Conservation (phyloP, 2,888 invertebrate species). For the Lycaena phlaeas region DNA sequence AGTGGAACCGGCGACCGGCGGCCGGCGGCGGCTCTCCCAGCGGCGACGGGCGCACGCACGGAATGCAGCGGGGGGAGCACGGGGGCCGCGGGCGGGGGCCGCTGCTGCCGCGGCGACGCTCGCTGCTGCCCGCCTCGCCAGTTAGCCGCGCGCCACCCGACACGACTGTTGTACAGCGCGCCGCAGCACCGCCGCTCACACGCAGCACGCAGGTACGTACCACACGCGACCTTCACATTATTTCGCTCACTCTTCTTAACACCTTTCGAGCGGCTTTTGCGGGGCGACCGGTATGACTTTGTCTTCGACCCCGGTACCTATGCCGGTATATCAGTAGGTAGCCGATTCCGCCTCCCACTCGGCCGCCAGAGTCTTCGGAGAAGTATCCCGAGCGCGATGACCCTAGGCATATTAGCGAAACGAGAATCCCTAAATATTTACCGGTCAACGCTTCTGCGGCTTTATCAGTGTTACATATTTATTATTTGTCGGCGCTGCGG, state of each 20-base stretch:
- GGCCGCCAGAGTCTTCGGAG: no score
- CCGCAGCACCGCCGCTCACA: constrained; percentile 36
- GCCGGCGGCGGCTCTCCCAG: constrained; percentile 48
- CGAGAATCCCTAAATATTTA: constrained; percentile 58
- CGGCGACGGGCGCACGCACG: constrained; percentile 50
- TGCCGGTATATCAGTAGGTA: constrained; percentile 41
- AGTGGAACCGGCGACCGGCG: constrained; percentile 38
- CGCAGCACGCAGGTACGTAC: constrained; percentile 62
- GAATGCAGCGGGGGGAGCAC: constrained; percentile 52
- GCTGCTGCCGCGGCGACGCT: constrained; percentile 53
- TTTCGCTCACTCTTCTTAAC: constrained; percentile 16
- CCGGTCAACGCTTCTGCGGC: constrained; percentile 65
- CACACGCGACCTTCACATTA: constrained; percentile 36
- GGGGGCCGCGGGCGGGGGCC: constrained; percentile 46
- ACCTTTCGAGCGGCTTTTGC: constrained; percentile 10
- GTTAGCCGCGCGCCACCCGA: constrained; percentile 68
- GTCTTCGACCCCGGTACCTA: constrained; percentile 30
- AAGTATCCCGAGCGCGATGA: no score
- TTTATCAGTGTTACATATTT: constrained; percentile 72
- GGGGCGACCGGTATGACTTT: constrained; percentile 16
- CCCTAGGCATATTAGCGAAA: no score
- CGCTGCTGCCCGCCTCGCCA: constrained; percentile 48
- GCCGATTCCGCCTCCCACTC: constrained; percentile 27
- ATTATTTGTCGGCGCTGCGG: constrained; percentile 63
- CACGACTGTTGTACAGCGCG: constrained; percentile 54